Conservation (phyloP, 2,797 vertebrate genomes). For the Syndactyla subalaris region DNA sequence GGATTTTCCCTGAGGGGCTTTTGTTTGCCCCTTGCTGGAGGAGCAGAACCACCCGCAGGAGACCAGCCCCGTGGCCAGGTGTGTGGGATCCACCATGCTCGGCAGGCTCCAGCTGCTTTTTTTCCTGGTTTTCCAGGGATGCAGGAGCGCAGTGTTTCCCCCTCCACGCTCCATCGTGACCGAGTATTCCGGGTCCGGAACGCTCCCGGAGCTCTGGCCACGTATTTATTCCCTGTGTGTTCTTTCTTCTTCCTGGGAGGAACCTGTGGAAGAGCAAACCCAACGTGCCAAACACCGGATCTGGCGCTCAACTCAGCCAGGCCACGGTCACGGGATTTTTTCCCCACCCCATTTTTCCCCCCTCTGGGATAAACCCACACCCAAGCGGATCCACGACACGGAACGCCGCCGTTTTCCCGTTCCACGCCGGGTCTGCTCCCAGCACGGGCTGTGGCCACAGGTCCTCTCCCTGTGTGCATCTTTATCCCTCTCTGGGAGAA, state of each 20-base stretch:
- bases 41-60: neutral
- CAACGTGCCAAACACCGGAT: too few species aligned
- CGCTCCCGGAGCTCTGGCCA: accelerated
- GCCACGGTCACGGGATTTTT: too few species aligned
- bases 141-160: neutral
- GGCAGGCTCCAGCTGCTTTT: neutral
- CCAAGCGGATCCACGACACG: neutral
- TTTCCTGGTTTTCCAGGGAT: neutral
- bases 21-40: neutral
- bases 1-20: neutral
- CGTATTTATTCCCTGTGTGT: accelerated
- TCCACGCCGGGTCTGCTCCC: neutral
- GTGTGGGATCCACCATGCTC: neutral
- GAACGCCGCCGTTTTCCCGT: neutral
- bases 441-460: neutral
- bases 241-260: neutral
- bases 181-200: neutral
- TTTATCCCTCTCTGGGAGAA: neutral
- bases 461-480: neutral
- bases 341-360: too few species aligned
- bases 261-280: neutral
- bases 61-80: neutral
- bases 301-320: neutral
- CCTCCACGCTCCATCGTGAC: too few species aligned
- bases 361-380: too few species aligned